phyloP scores from a whole-genome alignment of 2,888 invertebrate species.

The Eucriotettix oculatus region DNA sequence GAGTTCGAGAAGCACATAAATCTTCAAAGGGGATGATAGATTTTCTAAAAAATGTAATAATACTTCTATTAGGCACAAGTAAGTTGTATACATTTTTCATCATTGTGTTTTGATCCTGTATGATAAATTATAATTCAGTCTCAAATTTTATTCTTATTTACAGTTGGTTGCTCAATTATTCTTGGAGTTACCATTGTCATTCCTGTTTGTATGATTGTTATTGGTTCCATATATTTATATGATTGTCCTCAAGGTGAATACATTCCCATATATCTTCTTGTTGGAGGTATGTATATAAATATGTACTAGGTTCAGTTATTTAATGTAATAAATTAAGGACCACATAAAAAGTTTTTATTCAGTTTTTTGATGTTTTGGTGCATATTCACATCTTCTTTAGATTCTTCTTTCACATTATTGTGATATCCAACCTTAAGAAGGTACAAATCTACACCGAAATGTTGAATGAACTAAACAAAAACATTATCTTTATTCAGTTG shows the following conservation, averaged over 20 bases:
- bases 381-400: too few species aligned
- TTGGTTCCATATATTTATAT: conserved; percentile 43
- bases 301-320: too few species aligned
- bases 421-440: too few species aligned
- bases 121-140: background rate
- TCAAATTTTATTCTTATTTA: conserved; percentile 16
- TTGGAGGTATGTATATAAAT: conserved; percentile 35
- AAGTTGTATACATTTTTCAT: conserved; percentile 20
- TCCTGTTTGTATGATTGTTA: conserved; percentile 49
- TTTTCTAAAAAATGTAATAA: conserved; percentile 40
- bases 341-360: too few species aligned
- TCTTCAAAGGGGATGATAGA: conserved; percentile 40
- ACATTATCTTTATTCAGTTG: too few species aligned
- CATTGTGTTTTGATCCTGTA: background rate
- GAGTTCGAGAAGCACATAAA: conserved; percentile 41
- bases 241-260: conserved; percentile 47
- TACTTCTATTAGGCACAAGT: conserved; percentile 45
- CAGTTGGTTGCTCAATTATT: conserved; percentile 48
- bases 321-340: too few species aligned
- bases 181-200: conserved; percentile 43
- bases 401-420: too few species aligned
- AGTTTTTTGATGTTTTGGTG: too few species aligned
- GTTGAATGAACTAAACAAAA: too few species aligned
- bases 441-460: too few species aligned
- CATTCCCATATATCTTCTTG: conserved; percentile 50